Base-by-base conservation (phyloP, 1,140 invertebrate species). In the Drosophila pandora region DNA sequence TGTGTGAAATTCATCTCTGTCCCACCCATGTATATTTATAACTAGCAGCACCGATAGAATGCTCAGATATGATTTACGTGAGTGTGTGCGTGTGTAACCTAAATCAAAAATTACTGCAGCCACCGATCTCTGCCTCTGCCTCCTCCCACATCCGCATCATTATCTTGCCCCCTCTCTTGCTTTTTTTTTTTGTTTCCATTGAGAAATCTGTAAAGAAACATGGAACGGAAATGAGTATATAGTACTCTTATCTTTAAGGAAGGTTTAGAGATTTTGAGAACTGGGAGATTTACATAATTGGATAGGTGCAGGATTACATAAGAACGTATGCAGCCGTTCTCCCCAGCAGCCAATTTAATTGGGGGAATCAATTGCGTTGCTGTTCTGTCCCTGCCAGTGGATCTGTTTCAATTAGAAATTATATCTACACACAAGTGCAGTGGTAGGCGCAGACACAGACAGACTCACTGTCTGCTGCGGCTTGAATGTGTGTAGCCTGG, bases 351-450 rank as follows among this genome's bases (percentile, higher is more conserved):
- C 53, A 67, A 80, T 81, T 64, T 53, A 76, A 79, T 79, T 71
- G 47, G 41, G 47, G 54, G 48, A 73, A 65, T 81, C 55, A 76
- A 76, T 68, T 69, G 54, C 56, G 43, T 49, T 45, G 67, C 32
- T 21, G 17, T 17, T 17, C 17, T 17, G 17, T 17, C 17, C 17
- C 17, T 17, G 41, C 32, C 53, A 28, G 30, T 59, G 56, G 72
- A 37, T 61, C 67, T 64, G 61, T 84, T 76, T 76, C 77, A 85
- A 87, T 81, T 81, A 69, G 60, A 78, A 87, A 78, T 82, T 55
- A 76, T 77, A 75, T 78, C 71, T 76, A 58, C 32, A 58, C 52
- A 68, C 68, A 50, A 71, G 55, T 58, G 54, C 63, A 59, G 69
- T 58, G 17, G 77, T 77, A 78, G 73, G 60, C 73, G 57, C 70